These are phyloP conservation scores for Trimorus sp. DNA, from an alignment of 2,888 invertebrate genomes.

Conservation along the genomic window DNA sequence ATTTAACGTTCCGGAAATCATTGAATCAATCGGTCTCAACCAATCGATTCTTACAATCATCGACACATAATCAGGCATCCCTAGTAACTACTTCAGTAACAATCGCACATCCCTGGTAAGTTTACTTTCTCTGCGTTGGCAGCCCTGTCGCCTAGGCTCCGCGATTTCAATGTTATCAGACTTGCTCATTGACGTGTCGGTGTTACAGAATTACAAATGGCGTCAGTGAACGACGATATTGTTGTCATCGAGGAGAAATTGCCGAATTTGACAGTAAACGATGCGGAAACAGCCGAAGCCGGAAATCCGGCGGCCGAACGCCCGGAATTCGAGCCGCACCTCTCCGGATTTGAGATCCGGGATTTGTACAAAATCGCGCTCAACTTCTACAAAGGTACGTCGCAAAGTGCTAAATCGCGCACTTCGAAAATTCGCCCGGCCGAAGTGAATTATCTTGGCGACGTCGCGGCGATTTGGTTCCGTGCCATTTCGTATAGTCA, in stretches of 20 bases:
- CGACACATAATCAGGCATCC: no score
- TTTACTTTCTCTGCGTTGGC: not conserved
- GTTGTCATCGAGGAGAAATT: constrained; percentile 72
- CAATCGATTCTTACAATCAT: no score
- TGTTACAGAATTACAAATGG: constrained; percentile 75
- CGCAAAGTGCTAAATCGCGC: no score
- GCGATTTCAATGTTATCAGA: constrained; percentile 32
- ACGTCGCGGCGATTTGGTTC: no score
- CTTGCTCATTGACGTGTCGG: constrained; percentile 73
- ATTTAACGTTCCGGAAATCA: no score
- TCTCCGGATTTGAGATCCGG: constrained; percentile 81
- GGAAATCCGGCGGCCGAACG: constrained; percentile 68
- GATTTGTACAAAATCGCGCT: constrained; percentile 95
- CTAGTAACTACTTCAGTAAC: no score
- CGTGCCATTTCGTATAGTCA: not conserved
- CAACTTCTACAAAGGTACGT: constrained; percentile 95
- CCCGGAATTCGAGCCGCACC: constrained; percentile 72
- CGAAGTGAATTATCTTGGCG: no score
- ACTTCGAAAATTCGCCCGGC: no score
- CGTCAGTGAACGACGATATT: constrained; percentile 74
- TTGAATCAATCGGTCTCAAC: no score
- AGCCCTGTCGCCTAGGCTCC: not conserved
- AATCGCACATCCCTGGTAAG: no score
- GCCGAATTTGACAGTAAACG: constrained; percentile 71
- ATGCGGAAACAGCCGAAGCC: constrained; percentile 61